Conservation (phyloP, 1,140 invertebrate genomes). For the Bombus confusus region DNA sequence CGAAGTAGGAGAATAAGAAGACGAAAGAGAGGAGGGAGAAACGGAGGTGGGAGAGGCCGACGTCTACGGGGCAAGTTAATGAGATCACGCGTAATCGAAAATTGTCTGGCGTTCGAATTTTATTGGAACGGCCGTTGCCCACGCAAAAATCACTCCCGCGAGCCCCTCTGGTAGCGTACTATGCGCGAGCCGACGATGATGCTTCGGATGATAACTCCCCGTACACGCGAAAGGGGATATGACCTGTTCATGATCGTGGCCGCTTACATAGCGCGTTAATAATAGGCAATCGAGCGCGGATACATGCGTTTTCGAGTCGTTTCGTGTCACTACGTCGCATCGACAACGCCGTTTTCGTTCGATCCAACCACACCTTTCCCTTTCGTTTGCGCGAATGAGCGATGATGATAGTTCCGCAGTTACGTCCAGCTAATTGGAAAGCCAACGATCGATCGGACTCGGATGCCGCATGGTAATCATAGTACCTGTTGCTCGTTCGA, state of each 20-base stretch:
- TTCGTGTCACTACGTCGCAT: slow-evolving; percentile 54
- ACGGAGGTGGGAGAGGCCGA: slow-evolving; percentile 37
- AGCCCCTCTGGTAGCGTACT: slow-evolving; percentile 51
- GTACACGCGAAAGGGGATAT: slow-evolving; percentile 33
- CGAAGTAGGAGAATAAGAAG: slow-evolving; percentile 31
- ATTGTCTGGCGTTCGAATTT: slow-evolving; percentile 79
- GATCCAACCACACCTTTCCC: slow-evolving; percentile 23
- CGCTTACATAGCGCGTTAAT: slow-evolving; percentile 49
- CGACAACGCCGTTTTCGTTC: slow-evolving; percentile 31
- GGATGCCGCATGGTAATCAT: slow-evolving; percentile 57
- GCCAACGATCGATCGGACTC: slow-evolving; percentile 52
- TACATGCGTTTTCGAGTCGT: slow-evolving; percentile 37
- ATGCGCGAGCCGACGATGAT: slow-evolving; percentile 49
- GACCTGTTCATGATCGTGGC: slow-evolving; percentile 17
- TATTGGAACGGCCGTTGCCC: slow-evolving; percentile 74
- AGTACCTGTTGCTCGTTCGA: slow-evolving; percentile 40
- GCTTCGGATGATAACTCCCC: slow-evolving; percentile 53
- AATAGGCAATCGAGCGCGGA: slow-evolving; percentile 53
- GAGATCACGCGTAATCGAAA: slow-evolving; percentile 82
- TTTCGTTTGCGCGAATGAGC: slow-evolving; percentile 40
- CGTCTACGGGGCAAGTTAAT: slow-evolving; percentile 76
- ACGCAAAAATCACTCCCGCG: slow-evolving; percentile 63
- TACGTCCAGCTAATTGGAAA: slow-evolving; percentile 61
- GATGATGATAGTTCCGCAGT: slow-evolving; percentile 27
- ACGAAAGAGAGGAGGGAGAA: slow-evolving; percentile 5